Evolutionary conservation across 2,113 vertebrate genomes (phyloP), one percentile per base, ranked within the genome.

Genomic region (Pseudolaguvia tuberculata): DNA sequence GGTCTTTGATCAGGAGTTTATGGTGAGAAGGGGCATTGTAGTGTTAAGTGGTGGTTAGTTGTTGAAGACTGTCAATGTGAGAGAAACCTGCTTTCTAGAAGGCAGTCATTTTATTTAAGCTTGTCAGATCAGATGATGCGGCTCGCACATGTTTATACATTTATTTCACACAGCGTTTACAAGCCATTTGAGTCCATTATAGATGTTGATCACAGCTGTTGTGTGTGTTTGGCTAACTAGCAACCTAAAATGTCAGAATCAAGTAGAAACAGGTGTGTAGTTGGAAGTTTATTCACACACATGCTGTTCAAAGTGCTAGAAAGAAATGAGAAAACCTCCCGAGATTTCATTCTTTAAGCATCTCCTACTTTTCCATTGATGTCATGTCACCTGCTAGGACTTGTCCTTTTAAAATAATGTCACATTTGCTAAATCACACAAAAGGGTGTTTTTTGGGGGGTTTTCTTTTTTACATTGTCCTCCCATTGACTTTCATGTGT

Each of bases 401-500:
- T 78, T 50, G 2, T 47, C 72, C 82, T 82, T 84, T 87, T 23
- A 67, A 80, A 70, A 51, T 80, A 80, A 72, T 27, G 81, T 84
- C 77, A 57, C 50, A 45, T 72, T 85, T 83, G 77, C 81, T 88
- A 86, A 88, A 87, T 88, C 83, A 84, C 47, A 55, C 52, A 48
- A 5, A 70, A 62, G 80, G 72, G 6, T 3, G 31, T 35, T 35
- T 35, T 35, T n/a, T n/a, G n/a, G 69, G 74, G 39, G 8, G 8
- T 4, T 42, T 42, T 51, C 82, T 68, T 81, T 79, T 67, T 78
- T 55, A 83, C 74, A 74, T 81, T 76, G 21, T 27, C 12, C 82
- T 84, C 84, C 82, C 76, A 83, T 84, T 86, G 83, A 90, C 73
- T 39, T 61, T 51, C 53, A 82, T 76, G 58, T 77, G 72, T 79